phyloP scores from a whole-genome alignment of 1,140 invertebrate species.

The Zaprionus camerounensis region DNA sequence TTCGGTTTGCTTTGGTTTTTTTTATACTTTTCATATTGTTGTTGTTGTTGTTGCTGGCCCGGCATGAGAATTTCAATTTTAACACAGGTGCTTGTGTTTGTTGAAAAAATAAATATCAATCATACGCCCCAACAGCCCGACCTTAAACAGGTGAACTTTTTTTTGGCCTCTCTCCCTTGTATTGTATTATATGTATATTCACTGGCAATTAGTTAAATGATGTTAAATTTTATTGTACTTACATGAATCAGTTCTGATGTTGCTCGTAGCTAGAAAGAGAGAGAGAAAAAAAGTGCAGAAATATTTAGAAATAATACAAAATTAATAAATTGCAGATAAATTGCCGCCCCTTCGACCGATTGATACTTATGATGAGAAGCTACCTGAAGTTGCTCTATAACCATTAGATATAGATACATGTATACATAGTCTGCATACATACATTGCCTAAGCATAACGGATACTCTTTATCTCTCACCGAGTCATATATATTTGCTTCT shows the following conservation, averaged over 20 bases:
- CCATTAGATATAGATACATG: too few species aligned
- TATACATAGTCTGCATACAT: too few species aligned
- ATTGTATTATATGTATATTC: conserved; percentile 17
- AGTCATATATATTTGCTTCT: too few species aligned
- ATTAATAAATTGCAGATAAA: not conserved
- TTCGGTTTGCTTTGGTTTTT: conserved; percentile 36
- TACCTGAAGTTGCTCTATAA: too few species aligned
- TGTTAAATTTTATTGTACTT: conserved; percentile 17
- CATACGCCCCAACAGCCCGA: conserved; percentile 68
- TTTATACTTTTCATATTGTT: conserved; percentile 42
- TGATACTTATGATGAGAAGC: too few species aligned
- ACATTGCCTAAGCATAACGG: too few species aligned
- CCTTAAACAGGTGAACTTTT: conserved; percentile 24
- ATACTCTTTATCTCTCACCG: too few species aligned
- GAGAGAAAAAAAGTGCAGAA: not conserved
- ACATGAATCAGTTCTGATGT: not conserved
- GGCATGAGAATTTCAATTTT: conserved; percentile 80
- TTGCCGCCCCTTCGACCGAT: too few species aligned
- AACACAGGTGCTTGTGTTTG: conserved; percentile 79
- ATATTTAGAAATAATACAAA: too few species aligned
- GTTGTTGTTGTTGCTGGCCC: conserved; percentile 60
- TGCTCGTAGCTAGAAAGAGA: not conserved
- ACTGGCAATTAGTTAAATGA: conserved; percentile 57
- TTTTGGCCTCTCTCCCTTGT: not conserved
- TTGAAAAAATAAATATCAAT: conserved; percentile 81